Percentiles rank a stretch among this genome's conserved stretches.
phyloP scores from a whole-genome alignment of 2,113 vertebrate species.

The Gasterosteus aculeatus region DNA sequence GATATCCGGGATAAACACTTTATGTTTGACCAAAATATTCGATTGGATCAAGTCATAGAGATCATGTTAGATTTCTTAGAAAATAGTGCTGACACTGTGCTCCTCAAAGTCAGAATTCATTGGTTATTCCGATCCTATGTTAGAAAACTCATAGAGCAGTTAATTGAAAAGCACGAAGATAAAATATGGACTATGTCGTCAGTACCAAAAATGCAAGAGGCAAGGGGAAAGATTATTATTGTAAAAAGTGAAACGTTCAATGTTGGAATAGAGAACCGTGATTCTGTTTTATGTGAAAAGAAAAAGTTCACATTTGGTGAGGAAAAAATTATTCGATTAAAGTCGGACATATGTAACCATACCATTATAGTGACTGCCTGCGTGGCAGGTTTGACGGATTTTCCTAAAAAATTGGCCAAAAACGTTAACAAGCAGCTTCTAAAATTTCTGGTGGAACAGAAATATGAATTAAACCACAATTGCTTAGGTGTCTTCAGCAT shows the following conservation, averaged over 20 bases:
- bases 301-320: constrained; percentile 25
- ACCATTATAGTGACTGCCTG: constrained; percentile 49
- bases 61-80: constrained; percentile 50
- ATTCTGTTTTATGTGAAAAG: constrained; percentile 34
- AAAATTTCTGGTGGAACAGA: constrained; percentile 19
- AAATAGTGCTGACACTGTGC: constrained; percentile 44
- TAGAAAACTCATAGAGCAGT: rapidly evolving
- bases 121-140: neutral
- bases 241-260: constrained; percentile 48
- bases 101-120: constrained; percentile 61
- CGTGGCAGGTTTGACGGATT: rapidly evolving
- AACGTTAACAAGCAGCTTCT: constrained; percentile 45
- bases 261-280: constrained; percentile 21
- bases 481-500: constrained; percentile 72
- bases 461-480: neutral
- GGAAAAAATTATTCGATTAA: constrained; percentile 6
- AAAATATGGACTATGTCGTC: constrained; percentile 31
- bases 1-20: constrained; percentile 27
- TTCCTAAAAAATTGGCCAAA: neutral
- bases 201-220: constrained; percentile 57
- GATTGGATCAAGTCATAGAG: constrained; percentile 38
- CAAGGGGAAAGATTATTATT: constrained; percentile 69
- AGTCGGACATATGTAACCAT: constrained; percentile 36
- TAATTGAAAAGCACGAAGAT: neutral
- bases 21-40: neutral